Evolutionary conservation across 2,888 invertebrate genomes (phyloP).

Genomic region (Aspidiotus rigidus): DNA sequence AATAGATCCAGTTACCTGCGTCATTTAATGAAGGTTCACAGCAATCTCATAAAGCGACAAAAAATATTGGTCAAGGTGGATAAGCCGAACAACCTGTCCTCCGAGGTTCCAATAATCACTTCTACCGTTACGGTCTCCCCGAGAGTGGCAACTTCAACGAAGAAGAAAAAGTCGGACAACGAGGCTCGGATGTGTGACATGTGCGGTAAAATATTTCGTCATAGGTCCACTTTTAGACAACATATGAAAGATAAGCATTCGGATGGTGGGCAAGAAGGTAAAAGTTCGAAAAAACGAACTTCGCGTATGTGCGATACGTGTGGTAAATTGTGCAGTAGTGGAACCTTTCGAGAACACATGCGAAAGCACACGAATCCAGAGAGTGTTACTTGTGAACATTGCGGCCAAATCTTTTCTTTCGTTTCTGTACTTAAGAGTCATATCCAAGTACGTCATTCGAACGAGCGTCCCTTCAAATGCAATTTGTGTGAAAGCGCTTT

Average conservation of each 20-base stretch:
- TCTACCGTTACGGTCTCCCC: background rate
- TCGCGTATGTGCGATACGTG: constrained; percentile 21
- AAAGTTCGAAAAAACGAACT: background rate
- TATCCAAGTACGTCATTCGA: constrained; percentile 11
- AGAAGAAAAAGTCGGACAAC: background rate
- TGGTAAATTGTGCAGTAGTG: constrained; percentile 23
- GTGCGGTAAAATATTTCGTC: constrained; percentile 20
- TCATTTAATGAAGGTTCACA: constrained; percentile 16
- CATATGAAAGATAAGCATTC: constrained; percentile 14
- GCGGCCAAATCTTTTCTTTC: constrained; percentile 16
- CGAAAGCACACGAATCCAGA: constrained; percentile 24
- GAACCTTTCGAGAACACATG: constrained; percentile 13
- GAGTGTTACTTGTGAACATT: constrained; percentile 7
- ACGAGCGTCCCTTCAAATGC: constrained; percentile 8
- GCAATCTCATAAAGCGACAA: constrained; percentile 6
- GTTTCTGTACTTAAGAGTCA: constrained; percentile 17
- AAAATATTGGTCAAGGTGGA: background rate
- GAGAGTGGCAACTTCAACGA: background rate
- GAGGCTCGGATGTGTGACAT: constrained; percentile 7
- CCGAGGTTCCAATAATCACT: background rate
- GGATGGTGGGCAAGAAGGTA: background rate
- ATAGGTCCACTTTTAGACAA: background rate
- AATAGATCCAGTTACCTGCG: constrained; percentile 21
- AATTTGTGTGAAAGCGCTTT: constrained; percentile 8
- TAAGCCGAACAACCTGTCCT: background rate